Percentiles rank a stretch among this genome's conserved stretches.
Evolutionary conservation across 2,113 vertebrate species (phyloP).

Genomic region (Eulacestoma nigropectus): DNA sequence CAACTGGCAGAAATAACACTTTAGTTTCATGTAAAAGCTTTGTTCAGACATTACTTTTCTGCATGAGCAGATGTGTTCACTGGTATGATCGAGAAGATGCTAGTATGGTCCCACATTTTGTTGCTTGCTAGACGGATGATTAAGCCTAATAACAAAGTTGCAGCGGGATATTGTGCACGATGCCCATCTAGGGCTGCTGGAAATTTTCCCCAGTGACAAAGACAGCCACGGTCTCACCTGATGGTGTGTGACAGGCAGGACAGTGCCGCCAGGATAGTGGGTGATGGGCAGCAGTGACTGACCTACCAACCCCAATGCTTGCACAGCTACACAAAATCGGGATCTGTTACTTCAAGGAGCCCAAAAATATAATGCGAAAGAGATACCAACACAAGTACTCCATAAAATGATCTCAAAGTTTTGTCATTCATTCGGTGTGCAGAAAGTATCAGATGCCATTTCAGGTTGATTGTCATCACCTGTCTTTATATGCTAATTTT

Average conservation of each 20-base stretch:
- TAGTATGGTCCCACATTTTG: background rate
- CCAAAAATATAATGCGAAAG: fast-evolving
- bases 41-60: background rate
- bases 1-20: background rate
- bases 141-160: background rate
- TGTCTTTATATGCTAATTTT: background rate
- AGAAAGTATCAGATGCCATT: background rate
- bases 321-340: background rate
- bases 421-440: fast-evolving
- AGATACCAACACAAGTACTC: background rate
- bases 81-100: background rate
- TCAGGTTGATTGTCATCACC: background rate
- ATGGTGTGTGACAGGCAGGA: too few species aligned
- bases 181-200: background rate
- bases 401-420: background rate
- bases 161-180: background rate
- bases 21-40: background rate
- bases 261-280: background rate
- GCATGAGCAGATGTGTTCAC: background rate
- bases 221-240: background rate
- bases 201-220: background rate
- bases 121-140: background rate
- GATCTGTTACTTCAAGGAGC: background rate
- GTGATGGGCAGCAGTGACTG: fast-evolving
- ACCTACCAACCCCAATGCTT: background rate